A percentile compares a stretch with the other conserved stretches of the same genome.
Conservation (phyloP, 2,113 vertebrate species). For the Cygnus buccinator region DNA sequence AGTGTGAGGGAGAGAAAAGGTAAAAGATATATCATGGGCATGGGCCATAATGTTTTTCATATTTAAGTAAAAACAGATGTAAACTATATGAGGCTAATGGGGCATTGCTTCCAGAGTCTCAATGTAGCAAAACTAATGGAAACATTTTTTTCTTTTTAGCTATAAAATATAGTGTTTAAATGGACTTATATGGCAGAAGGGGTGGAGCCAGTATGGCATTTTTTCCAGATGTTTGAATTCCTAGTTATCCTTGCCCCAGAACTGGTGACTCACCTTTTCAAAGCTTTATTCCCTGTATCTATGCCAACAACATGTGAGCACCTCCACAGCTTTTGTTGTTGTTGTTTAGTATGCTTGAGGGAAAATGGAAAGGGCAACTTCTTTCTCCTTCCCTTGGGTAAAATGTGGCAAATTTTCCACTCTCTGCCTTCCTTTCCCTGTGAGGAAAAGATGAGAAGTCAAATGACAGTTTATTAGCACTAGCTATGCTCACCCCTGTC, state of each 20-base stretch:
- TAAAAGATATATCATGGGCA: neutral
- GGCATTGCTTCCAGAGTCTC: constrained; percentile 28
- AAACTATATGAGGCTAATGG: constrained; percentile 41
- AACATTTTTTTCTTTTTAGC: constrained; percentile 39
- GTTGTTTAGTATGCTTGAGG: neutral
- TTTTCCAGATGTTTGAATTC: constrained; percentile 28
- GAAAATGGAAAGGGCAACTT: neutral
- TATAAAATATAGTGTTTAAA: constrained; percentile 33
- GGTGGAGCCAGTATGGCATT: neutral
- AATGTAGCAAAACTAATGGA: constrained; percentile 55
- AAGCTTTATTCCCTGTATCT: neutral
- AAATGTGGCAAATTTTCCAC: neutral
- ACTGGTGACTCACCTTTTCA: neutral
- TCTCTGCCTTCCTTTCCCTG: neutral
- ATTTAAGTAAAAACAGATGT: constrained; percentile 61
- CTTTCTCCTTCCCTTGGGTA: neutral
- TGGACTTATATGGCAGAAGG: constrained; percentile 9
- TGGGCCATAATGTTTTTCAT: constrained; percentile 4
- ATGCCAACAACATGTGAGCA: neutral
- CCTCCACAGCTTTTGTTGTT: neutral
- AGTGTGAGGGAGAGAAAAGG: neutral
- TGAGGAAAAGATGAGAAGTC: neutral
- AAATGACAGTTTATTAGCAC: constrained; percentile 9
- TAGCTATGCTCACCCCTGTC: neutral
- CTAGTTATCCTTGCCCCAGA: neutral